Percentiles rank a stretch among this genome's conserved stretches.
phyloP scores from a whole-genome alignment of 2,113 vertebrate species.

The Sander lucioperca region DNA sequence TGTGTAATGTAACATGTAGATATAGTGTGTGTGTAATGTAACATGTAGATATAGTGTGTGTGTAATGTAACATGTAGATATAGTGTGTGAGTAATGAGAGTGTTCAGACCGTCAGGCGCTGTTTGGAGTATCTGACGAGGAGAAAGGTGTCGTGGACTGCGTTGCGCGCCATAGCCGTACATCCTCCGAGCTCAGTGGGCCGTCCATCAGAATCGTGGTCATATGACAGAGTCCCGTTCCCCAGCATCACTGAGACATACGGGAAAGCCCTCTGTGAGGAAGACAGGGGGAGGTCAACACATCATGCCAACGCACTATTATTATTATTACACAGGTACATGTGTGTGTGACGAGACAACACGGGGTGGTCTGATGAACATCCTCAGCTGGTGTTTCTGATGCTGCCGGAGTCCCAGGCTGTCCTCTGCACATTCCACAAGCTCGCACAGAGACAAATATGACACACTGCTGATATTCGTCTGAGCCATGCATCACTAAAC shows the following conservation, averaged over 20 bases:
- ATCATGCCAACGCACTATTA: too few relatives aligned
- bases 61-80: too few relatives aligned
- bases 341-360: not conserved
- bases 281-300: not conserved
- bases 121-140: conserved; percentile 92
- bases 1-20: too few relatives aligned
- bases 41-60: too few relatives aligned
- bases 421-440: conserved; percentile 78
- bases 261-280: conserved; percentile 89
- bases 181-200: conserved; percentile 92
- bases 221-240: conserved; percentile 91
- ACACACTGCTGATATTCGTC: not conserved
- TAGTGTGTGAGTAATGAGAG: too few relatives aligned
- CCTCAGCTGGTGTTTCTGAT: not conserved
- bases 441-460: conserved; percentile 19
- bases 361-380: not conserved
- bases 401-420: conserved; percentile 89
- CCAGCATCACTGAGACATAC: conserved; percentile 94
- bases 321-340: too few relatives aligned
- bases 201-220: conserved; percentile 92
- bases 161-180: conserved; percentile 89
- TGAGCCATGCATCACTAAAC: too few relatives aligned
- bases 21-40: too few relatives aligned
- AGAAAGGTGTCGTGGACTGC: conserved; percentile 91
- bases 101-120: conserved; percentile 10